Base-by-base conservation (phyloP, 2,797 vertebrate species). In the Falco cherrug region DNA sequence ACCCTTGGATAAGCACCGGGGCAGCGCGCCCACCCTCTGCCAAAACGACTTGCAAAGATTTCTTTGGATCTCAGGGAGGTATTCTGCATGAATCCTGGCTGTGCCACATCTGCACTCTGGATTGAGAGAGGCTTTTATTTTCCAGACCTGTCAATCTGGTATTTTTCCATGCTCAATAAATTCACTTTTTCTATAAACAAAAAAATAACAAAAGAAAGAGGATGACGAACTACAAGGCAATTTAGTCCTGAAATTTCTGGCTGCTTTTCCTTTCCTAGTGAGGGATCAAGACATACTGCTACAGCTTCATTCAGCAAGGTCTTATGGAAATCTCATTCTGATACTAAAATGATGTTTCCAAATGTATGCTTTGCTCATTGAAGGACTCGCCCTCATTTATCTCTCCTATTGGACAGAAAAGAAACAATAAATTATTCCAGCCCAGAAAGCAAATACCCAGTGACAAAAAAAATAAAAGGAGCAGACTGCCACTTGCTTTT, bases 301-400 rank as follows among this genome's bases (percentile, higher is more conserved):
- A 96, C 87, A 96, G 87, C 92, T 97, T 95, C 92, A 97, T 95
- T 96, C 91, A 94, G 82, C 78, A 75, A 88, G 39, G 73, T 89
- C 92, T 95, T 92, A 96, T 97, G 97, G 95, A 97, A 97, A 97
- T 95, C 95, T 96, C 95, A 97, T 97, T 96, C 96, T 96, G 88
- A 96, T 94, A 91, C 76, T 81, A 80, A 92, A 96, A 96, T 89
- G 86, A 96, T 95, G 61, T 96, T 97, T 96, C 96, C 96, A 97
- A 97, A 92, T 51, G 90, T 79, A 79, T 70, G 87, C 68, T 95
- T 92, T 93, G 51, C 64, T 96, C 94, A 90, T 84, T 84, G 92
- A 94, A 95, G 90, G 95, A 87, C 31, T 89, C 74, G 79, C 60
- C 56, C 79, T 94, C 95, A 93, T 97, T 96, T 96, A 96, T 95